Evolutionary conservation across 2,888 invertebrate genomes (phyloP).

Genomic region (Altica lythri): DNA sequence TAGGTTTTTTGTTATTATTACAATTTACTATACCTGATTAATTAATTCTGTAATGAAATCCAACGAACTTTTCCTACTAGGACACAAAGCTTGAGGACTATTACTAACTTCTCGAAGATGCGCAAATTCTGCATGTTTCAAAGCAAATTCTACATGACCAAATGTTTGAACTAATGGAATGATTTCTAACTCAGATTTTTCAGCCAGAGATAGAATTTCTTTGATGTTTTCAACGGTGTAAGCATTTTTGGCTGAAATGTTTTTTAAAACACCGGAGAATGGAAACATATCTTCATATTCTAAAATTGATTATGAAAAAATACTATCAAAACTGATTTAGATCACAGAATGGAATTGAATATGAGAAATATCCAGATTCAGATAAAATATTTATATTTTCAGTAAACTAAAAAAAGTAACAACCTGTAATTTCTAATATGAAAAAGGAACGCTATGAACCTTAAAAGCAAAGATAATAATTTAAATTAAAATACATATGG

Average conservation of each 20-base stretch:
- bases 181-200: conserved; percentile 65
- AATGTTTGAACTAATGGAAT: conserved; percentile 83
- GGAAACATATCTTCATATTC: conserved; percentile 88
- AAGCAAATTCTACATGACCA: conserved; percentile 82
- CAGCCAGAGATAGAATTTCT: conserved; percentile 64
- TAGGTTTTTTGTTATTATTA: too few relatives aligned
- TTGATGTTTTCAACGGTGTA: conserved; percentile 62
- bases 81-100: conserved; percentile 74
- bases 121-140: conserved; percentile 68
- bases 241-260: conserved; percentile 64
- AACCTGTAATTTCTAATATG: too few relatives aligned
- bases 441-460: too few relatives aligned
- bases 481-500: too few relatives aligned
- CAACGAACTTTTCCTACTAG: conserved; percentile 66
- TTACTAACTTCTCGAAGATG: conserved; percentile 69
- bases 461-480: too few relatives aligned
- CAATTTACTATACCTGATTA: conserved; percentile 71
- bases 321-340: too few relatives aligned
- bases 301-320: conserved; percentile 28
- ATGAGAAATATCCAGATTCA: too few relatives aligned
- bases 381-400: too few relatives aligned
- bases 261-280: conserved; percentile 64
- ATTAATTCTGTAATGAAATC: conserved; percentile 70
- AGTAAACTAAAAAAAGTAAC: too few relatives aligned
- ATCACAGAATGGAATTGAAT: too few relatives aligned